Percentiles rank a stretch among this genome's conserved stretches.
Evolutionary conservation across 1,140 invertebrate genomes (phyloP).

Genomic region (Diabrotica virgifera): DNA sequence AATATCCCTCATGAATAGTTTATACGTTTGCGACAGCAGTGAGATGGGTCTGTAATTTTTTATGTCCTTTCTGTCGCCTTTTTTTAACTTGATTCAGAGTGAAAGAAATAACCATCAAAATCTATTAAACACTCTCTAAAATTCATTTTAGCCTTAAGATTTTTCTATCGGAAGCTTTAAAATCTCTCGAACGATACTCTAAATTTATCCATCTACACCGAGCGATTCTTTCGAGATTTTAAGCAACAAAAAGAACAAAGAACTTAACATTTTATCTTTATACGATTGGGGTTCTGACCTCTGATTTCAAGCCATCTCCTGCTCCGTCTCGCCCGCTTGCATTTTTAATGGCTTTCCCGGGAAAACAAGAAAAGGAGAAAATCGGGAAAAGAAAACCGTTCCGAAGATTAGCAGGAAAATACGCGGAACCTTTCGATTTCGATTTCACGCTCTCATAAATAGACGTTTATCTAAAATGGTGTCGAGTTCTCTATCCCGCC

Average conservation of each 20-base stretch:
- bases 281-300: background rate
- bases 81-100: no score
- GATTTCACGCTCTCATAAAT: constrained; percentile 2
- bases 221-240: no score
- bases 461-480: constrained; percentile 2
- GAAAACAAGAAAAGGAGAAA: constrained; percentile 2
- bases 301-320: background rate
- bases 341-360: constrained; percentile 1
- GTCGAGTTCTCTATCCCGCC: background rate
- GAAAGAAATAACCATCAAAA: no score
- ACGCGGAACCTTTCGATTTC: constrained; percentile 1
- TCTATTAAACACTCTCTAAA: no score
- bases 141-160: no score
- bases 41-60: no score
- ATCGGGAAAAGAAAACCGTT: constrained; percentile 2
- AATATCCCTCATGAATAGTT: no score
- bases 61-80: no score
- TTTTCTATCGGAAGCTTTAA: no score
- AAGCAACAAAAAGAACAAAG: background rate
- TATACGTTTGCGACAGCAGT: no score
- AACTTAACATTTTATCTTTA: background rate
- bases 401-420: constrained; percentile 2
- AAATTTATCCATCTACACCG: no score
- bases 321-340: background rate
- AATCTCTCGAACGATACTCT: no score